A percentile compares a stretch with the other conserved stretches of the same genome.
Conservation (phyloP, 2,797 vertebrate species). For the Tokudaia tokunoshimensis region DNA sequence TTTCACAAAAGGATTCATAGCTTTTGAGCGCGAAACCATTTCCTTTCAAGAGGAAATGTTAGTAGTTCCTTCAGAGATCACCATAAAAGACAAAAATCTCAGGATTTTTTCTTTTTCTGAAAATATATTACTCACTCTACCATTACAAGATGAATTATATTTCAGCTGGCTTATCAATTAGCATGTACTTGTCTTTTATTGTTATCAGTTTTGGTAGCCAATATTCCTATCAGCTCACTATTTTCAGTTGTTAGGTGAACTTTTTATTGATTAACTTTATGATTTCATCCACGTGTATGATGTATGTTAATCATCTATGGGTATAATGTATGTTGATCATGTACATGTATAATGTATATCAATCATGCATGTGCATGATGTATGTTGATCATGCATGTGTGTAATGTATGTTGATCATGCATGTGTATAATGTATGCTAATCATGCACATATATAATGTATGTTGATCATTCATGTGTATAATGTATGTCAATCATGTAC, state of each 20-base stretch:
- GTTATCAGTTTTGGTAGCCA: not conserved
- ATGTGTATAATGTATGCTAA: not conserved
- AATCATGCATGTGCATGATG: not conserved
- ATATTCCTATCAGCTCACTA: not conserved
- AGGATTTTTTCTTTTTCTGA: not conserved
- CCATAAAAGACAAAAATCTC: not conserved
- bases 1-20: not conserved
- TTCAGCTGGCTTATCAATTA: not conserved
- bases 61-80: not conserved
- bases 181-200: not conserved
- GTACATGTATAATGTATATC: no score
- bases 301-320: not conserved
- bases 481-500: not conserved
- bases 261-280: not conserved
- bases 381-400: not conserved
- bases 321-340: no score
- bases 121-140: not conserved
- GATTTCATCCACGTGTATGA: not conserved
- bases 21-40: not conserved
- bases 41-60: not conserved
- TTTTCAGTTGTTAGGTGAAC: not conserved
- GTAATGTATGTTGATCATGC: not conserved
- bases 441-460: no score
- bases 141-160: not conserved
- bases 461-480: no score